Conservation (phyloP, 2,797 vertebrate genomes). For the Synaphobranchus kaupii region DNA sequence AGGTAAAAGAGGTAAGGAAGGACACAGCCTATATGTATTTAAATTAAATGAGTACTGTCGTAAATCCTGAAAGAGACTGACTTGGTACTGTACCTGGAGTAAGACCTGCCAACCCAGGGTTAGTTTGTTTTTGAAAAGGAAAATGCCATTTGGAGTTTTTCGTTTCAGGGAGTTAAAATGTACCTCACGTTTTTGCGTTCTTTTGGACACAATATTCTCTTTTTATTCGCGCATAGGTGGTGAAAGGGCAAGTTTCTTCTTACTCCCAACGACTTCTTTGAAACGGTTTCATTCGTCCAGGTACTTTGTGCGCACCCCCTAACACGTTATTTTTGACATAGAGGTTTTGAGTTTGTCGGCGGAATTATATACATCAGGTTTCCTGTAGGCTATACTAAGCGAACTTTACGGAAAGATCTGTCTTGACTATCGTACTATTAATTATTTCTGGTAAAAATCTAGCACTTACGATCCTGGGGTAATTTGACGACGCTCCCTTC, state of each 20-base stretch:
- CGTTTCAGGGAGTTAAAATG: no score
- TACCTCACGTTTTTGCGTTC: neutral
- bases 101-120: no score
- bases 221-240: neutral
- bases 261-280: neutral
- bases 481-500: constrained; percentile 56
- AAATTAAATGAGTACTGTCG: neutral
- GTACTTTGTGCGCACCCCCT: constrained; percentile 18
- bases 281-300: neutral
- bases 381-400: neutral
- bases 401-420: neutral
- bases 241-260: neutral
- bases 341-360: neutral
- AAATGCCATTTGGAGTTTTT: neutral
- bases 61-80: neutral
- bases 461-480: constrained; percentile 10
- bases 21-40: no score
- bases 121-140: neutral
- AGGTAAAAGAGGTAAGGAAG: no score
- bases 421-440: neutral
- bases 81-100: neutral
- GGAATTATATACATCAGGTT: neutral
- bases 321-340: neutral
- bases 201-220: neutral
- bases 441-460: neutral